Conservation (phyloP, 2,797 vertebrate genomes). For the Kryptopterus vitreolus region DNA sequence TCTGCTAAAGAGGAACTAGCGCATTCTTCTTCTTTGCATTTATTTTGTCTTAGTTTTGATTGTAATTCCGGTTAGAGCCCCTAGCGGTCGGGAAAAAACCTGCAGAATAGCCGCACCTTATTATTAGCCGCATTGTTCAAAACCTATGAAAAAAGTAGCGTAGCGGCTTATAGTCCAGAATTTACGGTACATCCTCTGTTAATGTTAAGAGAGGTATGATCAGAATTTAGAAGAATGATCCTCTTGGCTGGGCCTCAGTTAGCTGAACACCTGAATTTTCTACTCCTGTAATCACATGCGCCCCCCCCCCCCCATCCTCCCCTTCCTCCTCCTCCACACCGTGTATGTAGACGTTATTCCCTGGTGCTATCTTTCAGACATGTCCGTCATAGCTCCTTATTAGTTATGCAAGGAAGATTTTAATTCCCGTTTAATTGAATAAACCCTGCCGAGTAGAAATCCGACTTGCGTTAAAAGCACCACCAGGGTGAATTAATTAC, state of each 20-base stretch:
- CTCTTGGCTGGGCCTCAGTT: background rate
- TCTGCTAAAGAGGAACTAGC: no score
- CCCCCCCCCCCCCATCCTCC: no score
- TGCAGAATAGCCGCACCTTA: no score
- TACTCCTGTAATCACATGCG: background rate
- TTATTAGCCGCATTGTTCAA: no score
- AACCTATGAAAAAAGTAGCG: no score
- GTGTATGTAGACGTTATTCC: background rate
- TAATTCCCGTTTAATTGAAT: slow-evolving; percentile 1
- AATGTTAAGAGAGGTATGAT: background rate
- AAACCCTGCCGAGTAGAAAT: no score
- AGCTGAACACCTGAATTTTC: background rate
- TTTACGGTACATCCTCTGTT: background rate
- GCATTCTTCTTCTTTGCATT: no score
- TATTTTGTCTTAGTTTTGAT: no score
- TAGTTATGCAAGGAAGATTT: slow-evolving; percentile 9
- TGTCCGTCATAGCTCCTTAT: background rate
- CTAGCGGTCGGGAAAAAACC: no score
- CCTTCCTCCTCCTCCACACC: no score
- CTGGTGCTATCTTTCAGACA: slow-evolving; percentile 61
- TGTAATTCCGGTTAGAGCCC: no score
- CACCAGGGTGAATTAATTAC: slow-evolving; percentile 17
- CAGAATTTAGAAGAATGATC: background rate
- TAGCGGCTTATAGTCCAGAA: no score
- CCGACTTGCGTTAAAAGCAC: background rate